phyloP scores from a whole-genome alignment of 2,113 vertebrate genomes.

The Cyprinodon variegatus region DNA sequence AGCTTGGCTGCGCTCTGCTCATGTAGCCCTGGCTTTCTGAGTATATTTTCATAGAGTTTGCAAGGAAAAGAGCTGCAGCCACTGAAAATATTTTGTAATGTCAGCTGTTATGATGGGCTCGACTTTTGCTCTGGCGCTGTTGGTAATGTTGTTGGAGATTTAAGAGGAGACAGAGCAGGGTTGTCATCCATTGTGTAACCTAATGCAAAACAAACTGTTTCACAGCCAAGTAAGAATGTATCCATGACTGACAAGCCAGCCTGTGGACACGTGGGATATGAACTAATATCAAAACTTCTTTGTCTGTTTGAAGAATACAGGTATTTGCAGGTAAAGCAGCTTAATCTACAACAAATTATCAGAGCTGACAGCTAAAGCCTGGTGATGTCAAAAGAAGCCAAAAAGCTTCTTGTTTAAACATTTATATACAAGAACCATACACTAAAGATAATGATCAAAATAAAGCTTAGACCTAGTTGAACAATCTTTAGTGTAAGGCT shows the following conservation, averaged over 20 bases:
- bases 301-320: background rate
- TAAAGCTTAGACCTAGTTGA: background rate
- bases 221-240: constrained; percentile 25
- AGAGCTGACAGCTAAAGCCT: background rate
- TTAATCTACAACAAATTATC: background rate
- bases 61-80: constrained; percentile 61
- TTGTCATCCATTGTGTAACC: constrained; percentile 61
- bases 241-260: constrained; percentile 11
- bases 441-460: too few species aligned
- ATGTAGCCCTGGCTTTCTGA: constrained; percentile 57
- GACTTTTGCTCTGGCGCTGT: constrained; percentile 55
- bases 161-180: constrained; percentile 55
- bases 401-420: background rate
- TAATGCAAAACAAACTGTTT: constrained; percentile 45
- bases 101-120: constrained; percentile 72
- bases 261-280: background rate
- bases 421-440: too few species aligned
- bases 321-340: background rate
- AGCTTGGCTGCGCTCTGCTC: constrained; percentile 53
- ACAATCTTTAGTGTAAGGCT: too few species aligned
- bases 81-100: constrained; percentile 76
- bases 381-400: background rate
- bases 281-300: background rate
- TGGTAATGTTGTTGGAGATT: constrained; percentile 59
- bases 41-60: constrained; percentile 68